Base-by-base conservation (phyloP, 2,888 invertebrate species). In the Raillietiella orientalis region DNA sequence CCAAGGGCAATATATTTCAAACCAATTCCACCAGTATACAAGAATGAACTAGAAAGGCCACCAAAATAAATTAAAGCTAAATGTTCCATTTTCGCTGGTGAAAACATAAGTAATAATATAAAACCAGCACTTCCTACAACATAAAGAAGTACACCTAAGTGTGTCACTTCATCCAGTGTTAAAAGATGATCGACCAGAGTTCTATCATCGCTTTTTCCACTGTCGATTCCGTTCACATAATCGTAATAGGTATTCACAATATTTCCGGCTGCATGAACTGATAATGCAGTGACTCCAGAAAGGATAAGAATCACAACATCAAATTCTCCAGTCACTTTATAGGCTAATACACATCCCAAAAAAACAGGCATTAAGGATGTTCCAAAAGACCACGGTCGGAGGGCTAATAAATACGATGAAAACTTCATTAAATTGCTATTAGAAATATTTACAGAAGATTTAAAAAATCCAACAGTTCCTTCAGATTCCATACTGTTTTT, bases 211-310 rank as follows among this genome's bases (percentile, higher is more conserved):
- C 79, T 75, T 24, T 38, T 38, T 50, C 72, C 77, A 32, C 71
- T 59, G 46, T 90, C 87, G 29, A 87, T 79, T 24, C 74, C 87
- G 51, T 75, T 75, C 16, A 74, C 63, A 43, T 71, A 90, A 47
- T 90, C 87, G 44, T 70, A 87, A 45, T 84, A 87, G 1, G 87
- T 87, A 46, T 87, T 87, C 14, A 90, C 84, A 21, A 87, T 66
- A 49, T 90, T 90, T 27, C 84, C 87, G 31, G 87, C 87, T 31
- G 82, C 79, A 43, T 90, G 87, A 3, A 87, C 87, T 2, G 71
- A 72, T 30, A 82, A 57, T 13, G 79, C 67, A 3, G 79, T 82
- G 37, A 74, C 61, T 25, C 74, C 53, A 3, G 82, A 79, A 9
- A 77, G 53, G 23, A 82, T 39, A 34, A 82, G 58, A 1, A 69